Evolutionary conservation across 2,888 invertebrate genomes (phyloP).

Genomic region (Luperina nickerlii): DNA sequence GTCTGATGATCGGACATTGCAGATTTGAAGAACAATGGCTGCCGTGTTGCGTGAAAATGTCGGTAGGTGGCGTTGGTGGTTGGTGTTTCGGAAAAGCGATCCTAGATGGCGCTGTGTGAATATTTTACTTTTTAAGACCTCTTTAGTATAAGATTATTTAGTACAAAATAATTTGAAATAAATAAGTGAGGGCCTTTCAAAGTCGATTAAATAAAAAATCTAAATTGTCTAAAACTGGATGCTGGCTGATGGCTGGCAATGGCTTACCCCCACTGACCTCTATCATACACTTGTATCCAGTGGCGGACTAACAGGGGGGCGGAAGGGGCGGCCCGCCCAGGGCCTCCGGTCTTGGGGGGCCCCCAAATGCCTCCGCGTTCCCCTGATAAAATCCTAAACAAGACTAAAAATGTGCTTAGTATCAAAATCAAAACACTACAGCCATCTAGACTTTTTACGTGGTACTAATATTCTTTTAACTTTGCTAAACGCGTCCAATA

Average conservation of each 20-base stretch:
- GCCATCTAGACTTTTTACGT: too few relatives aligned
- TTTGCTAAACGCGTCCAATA: too few relatives aligned
- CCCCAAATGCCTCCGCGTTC: too few relatives aligned
- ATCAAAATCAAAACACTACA: too few relatives aligned
- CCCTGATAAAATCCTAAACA: too few relatives aligned
- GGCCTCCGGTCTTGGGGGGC: too few relatives aligned
- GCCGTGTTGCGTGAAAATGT: conserved; percentile 25
- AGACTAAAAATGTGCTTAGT: too few relatives aligned
- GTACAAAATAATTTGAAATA: background rate
- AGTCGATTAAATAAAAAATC: background rate
- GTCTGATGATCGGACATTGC: conserved; percentile 23
- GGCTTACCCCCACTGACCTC: too few relatives aligned
- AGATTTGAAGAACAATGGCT: conserved; percentile 36
- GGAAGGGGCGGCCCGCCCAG: too few relatives aligned
- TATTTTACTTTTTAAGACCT: background rate
- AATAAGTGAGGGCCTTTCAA: background rate
- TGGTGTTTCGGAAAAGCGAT: background rate
- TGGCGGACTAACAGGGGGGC: too few relatives aligned
- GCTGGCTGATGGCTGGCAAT: background rate
- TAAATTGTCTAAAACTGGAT: background rate
- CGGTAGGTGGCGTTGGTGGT: conserved; percentile 27
- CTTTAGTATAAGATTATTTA: background rate
- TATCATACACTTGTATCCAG: too few relatives aligned
- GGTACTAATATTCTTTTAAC: too few relatives aligned
- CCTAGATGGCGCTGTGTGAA: conserved; percentile 30